Evolutionary conservation across 2,888 invertebrate species (phyloP), one percentile per base, ranked within the genome.

Genomic region (Agrochola lychnidis): DNA sequence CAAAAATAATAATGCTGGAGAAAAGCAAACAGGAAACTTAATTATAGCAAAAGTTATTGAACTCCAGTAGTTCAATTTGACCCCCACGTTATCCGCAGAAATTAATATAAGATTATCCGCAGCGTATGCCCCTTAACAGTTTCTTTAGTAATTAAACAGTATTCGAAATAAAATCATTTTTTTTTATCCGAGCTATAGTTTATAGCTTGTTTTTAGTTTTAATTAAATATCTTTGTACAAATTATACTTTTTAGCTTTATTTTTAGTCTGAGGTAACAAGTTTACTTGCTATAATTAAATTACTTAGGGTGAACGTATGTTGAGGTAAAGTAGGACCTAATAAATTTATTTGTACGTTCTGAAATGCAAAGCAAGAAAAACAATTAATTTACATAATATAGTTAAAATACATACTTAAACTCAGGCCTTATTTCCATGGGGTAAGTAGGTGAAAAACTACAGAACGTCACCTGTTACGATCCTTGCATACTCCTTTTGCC

Each of bases 151-250:
- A 83, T 78, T 78, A 78, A 77, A 76, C 62, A 81, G 51, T 74
- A 76, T 73, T 62, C 71, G 66, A 82, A 61, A 66, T 42, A 75
- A 76, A 73, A 68, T 53, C 1, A 1, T 70, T 81, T 77, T 66
- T 59, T 72, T 61, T 45, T 9, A 73, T 45, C 4, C 40, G 30
- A 63, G 19, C 19, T 70, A 64, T 59, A 56, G 51, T 78, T 51
- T 74, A 70, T 61, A 66, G 53, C 66, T n/a, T 53, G 68, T 83
- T 80, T 80, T 76, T 80, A 85, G 77, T 80, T 85, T 76, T 83
- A 85, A 81, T 81, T 71, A 69, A 71, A 73, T 73, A 70, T 63
- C 51, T 82, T 68, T 53, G 51, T 72, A 56, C 36, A 36, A 77
- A 66, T 45, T 71, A 19, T 70, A 10, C 25, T 53, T 62, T 66